Percentiles rank a stretch among this genome's conserved stretches.
Conservation (phyloP, 2,113 vertebrate species). For the Urocynchramus pylzowi region DNA sequence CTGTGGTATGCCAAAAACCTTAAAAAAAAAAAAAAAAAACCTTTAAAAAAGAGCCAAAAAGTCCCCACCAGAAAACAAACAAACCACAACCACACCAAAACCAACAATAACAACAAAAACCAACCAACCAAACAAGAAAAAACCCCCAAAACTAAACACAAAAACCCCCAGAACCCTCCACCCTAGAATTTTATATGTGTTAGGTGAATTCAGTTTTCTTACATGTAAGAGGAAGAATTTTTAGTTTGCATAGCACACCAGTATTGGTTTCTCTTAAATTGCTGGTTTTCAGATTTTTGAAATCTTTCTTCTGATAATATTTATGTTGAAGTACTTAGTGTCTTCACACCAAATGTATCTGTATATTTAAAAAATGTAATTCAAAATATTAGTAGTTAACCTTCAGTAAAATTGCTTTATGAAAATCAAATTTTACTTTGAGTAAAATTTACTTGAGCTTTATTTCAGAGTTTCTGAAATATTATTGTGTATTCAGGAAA, state of each 20-base stretch:
- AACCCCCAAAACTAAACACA: neutral
- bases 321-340: neutral
- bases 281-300: neutral
- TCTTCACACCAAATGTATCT: neutral
- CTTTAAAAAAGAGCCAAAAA: neutral
- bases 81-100: neutral
- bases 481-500: neutral
- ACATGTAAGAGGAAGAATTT: neutral
- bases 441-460: neutral
- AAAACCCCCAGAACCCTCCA: rapidly evolving
- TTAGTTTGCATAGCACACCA: neutral
- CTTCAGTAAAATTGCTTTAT: neutral
- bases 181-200: neutral
- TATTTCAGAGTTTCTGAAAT: neutral
- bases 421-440: neutral
- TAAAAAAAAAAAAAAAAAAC: neutral
- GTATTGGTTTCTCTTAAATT: neutral
- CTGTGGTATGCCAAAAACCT: neutral
- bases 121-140: neutral
- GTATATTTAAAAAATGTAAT: neutral
- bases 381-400: neutral
- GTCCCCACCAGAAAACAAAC: neutral
- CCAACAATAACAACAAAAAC: neutral
- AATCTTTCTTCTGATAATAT: neutral
- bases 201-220: neutral